Conservation (phyloP, 1,140 invertebrate genomes). For the Odontomachus brunneus region DNA sequence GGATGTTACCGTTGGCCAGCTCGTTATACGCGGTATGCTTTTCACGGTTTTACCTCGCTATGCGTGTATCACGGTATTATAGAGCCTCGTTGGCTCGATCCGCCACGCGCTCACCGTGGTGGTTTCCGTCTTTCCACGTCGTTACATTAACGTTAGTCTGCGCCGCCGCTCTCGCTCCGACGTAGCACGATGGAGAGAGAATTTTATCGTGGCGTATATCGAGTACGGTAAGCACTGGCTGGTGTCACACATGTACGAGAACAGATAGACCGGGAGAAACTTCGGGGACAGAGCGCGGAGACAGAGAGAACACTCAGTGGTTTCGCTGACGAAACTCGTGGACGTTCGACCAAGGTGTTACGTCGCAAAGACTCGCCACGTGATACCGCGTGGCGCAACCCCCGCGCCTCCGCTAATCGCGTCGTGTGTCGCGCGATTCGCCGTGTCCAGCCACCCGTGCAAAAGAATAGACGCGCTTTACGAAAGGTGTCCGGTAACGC, state of each 20-base stretch:
- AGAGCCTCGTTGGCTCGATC: constrained; percentile 19
- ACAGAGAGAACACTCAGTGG: background rate
- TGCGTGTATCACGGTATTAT: constrained; percentile 8
- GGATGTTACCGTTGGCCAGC: background rate
- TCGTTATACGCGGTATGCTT: constrained; percentile 41
- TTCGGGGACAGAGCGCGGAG: too few relatives aligned
- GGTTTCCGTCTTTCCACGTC: constrained; percentile 55
- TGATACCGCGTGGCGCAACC: constrained; percentile 47
- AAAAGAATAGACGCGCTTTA: constrained; percentile 47
- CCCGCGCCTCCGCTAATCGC: constrained; percentile 18
- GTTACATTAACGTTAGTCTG: constrained; percentile 19
- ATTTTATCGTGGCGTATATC: background rate
- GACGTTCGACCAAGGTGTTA: background rate
- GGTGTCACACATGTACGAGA: too few relatives aligned
- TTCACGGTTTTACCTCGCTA: constrained; percentile 29
- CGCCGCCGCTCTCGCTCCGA: background rate
- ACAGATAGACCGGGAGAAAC: too few relatives aligned
- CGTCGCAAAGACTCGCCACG: background rate
- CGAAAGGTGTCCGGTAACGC: constrained; percentile 36
- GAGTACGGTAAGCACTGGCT: background rate
- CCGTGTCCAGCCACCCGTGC: constrained; percentile 45
- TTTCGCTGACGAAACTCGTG: background rate
- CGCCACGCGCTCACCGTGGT: constrained; percentile 27
- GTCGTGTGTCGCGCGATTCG: constrained; percentile 20
- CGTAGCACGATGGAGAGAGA: background rate